phyloP scores from a whole-genome alignment of 2,888 invertebrate genomes.

The Philonicus albiceps region DNA sequence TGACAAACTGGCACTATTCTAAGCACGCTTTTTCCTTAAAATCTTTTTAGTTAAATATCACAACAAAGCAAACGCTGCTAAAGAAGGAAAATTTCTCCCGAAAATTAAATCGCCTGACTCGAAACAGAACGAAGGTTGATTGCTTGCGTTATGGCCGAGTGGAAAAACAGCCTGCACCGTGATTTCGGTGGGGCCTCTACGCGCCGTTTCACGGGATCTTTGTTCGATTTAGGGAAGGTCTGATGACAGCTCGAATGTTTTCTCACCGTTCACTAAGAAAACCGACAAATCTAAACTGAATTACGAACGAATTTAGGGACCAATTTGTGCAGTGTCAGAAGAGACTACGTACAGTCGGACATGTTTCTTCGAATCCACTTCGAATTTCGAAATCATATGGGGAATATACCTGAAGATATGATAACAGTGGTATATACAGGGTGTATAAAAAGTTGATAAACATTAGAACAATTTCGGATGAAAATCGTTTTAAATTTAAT shows the following conservation, averaged over 20 bases:
- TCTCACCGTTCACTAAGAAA: not conserved
- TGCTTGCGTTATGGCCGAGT: not conserved
- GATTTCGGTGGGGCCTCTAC: not conserved
- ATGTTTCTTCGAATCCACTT: not conserved
- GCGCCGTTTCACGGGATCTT: not conserved
- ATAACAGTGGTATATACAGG: not conserved
- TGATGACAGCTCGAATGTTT: not conserved
- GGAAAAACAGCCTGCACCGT: not conserved
- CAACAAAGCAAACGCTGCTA: not conserved
- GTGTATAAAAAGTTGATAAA: not conserved
- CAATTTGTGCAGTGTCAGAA: constrained; percentile 21
- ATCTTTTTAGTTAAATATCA: not conserved
- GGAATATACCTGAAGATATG: not conserved
- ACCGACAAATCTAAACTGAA: not conserved
- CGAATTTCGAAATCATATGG: not conserved
- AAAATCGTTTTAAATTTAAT: not conserved
- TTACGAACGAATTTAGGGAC: not conserved
- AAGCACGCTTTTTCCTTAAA: not conserved
- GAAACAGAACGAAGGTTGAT: not conserved
- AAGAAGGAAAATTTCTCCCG: not conserved
- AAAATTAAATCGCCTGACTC: not conserved
- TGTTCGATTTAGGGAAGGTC: not conserved
- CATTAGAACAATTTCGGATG: not conserved
- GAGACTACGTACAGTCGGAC: not conserved
- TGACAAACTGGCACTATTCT: not conserved